phyloP scores from a whole-genome alignment of 2,113 vertebrate genomes.

The Scomber colias region DNA sequence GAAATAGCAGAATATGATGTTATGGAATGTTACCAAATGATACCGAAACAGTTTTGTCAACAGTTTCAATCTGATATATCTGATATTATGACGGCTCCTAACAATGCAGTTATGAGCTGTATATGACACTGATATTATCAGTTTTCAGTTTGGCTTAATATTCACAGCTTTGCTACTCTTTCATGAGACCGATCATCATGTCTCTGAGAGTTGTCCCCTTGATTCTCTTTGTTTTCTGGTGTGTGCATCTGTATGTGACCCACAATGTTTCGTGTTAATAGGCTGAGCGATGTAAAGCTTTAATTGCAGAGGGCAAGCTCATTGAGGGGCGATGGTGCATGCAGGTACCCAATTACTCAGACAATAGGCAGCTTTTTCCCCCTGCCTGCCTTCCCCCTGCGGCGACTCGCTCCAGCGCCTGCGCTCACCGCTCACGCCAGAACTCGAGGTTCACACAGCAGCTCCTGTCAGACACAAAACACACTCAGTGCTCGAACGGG shows the following conservation, averaged over 20 bases:
- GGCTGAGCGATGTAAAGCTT: neutral
- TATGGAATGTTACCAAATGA: too few relatives aligned
- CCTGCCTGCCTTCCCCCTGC: neutral
- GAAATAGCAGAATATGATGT: too few relatives aligned
- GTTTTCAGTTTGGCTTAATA: constrained; percentile 3
- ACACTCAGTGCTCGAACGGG: neutral
- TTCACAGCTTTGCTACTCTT: too few relatives aligned
- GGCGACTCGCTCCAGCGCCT: neutral
- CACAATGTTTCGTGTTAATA: neutral
- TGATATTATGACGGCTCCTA: neutral
- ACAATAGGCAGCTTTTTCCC: constrained; percentile 25
- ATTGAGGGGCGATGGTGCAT: constrained; percentile 20
- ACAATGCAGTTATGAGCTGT: neutral
- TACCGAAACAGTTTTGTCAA: too few relatives aligned
- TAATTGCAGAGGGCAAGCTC: constrained; percentile 9
- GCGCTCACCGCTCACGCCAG: neutral
- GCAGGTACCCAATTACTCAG: constrained; percentile 23
- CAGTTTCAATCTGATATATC: too few relatives aligned
- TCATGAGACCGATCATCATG: too few relatives aligned
- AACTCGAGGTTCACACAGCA: neutral
- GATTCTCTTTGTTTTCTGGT: neutral
- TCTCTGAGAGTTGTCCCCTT: neutral
- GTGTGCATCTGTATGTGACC: neutral
- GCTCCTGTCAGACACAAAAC: neutral
- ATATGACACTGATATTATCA: neutral